Base-by-base conservation (phyloP, 2,888 invertebrate genomes). In the Tetragnatha montana region DNA sequence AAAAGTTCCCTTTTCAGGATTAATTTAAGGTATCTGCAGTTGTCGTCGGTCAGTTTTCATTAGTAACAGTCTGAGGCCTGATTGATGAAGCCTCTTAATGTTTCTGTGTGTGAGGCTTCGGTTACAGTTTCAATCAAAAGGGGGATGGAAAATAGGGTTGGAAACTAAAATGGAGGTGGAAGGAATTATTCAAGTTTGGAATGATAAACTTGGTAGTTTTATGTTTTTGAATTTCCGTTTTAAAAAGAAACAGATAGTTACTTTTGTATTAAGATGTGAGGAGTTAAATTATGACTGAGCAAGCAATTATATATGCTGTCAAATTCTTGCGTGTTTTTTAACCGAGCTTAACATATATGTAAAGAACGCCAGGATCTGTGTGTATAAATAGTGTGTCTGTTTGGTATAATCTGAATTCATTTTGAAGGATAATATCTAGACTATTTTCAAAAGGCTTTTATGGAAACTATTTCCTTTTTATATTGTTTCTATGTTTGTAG, bases 11-110 rank as follows among this genome's bases (percentile, higher is more conserved):
- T 35, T 6, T 8, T 51, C 22, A 60, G 51, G 82, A 82, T 82
- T 82, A 82, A 82, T 82, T 74, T 82, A 74, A 74, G 73, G 74
- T 71, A 82, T 60, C 82, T 74, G 82, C 17, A n/a, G 82, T 74
- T 82, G 82, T 82, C 82, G 60, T 82, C 82, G 82, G 51, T 74
- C 82, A 82, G 71, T 51, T 74, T 74, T 82, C 82, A 74, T 82
- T 82, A 74, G 74, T 49, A 74, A 12, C 47, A 60, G 78, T 17
- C 51, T 14, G 17, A 17, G 6, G 22, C 10, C 51, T 78, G 78
- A 78, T 78, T 68, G 60, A 78, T 60, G 76, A 51, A 19, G 78
- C 22, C 60, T 60, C 17, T 17, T 60, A 60, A 60, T 60, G 60
- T 60, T 60, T 17, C 60, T 60, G 10, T 6, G 60, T 17, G 35